Conservation (phyloP, 1,140 invertebrate genomes). For the Papilio dardanus region DNA sequence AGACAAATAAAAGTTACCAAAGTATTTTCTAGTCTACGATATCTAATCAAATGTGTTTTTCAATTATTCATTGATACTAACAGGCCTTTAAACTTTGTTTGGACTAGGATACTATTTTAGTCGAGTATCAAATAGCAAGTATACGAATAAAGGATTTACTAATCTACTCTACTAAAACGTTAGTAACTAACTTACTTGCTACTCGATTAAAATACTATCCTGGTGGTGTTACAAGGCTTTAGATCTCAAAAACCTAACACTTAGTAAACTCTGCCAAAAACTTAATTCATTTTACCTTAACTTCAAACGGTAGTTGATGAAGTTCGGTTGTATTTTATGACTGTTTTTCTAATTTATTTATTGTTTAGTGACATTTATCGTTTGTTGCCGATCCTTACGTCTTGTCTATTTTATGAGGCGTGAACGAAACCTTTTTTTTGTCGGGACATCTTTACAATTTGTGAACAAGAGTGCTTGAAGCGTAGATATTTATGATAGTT, state of each 20-base stretch:
- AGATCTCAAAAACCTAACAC: constrained; percentile 38
- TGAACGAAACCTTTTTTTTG: constrained; percentile 47
- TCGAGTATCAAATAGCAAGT: too few species aligned
- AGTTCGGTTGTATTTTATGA: constrained; percentile 52
- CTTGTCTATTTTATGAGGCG: constrained; percentile 57
- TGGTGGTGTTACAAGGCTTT: too few species aligned
- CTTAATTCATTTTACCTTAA: constrained; percentile 43
- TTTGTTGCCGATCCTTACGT: constrained; percentile 49
- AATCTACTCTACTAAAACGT: too few species aligned
- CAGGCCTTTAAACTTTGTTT: not conserved
- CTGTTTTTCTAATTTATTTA: constrained; percentile 48
- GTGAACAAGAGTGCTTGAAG: too few species aligned
- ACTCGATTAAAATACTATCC: too few species aligned
- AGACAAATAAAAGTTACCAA: too few species aligned
- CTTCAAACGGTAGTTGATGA: constrained; percentile 50
- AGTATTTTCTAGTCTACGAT: too few species aligned
- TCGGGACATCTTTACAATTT: constrained; percentile 39
- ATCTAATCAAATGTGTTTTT: too few species aligned
- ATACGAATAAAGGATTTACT: too few species aligned
- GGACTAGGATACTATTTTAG: too few species aligned
- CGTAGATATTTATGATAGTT: too few species aligned
- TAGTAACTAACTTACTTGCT: too few species aligned
- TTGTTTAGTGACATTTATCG: constrained; percentile 55
- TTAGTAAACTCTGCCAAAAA: constrained; percentile 36
- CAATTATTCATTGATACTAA: not conserved